Percentiles rank a stretch among this genome's conserved stretches.
phyloP scores from a whole-genome alignment of 1,140 invertebrate species.

The Papilio aristodemus region DNA sequence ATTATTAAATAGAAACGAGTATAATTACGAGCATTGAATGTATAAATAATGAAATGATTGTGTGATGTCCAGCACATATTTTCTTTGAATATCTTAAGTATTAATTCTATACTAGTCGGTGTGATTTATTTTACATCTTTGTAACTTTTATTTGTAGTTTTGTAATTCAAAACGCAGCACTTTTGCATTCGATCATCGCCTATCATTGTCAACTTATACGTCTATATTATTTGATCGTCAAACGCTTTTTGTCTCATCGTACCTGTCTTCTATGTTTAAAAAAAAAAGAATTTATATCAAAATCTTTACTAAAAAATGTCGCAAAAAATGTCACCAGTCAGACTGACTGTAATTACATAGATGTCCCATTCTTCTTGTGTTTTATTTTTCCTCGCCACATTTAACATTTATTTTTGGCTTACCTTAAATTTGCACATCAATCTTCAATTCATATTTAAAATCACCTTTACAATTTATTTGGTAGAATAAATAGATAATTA shows the following conservation, averaged over 20 bases:
- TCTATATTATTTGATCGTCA: conserved; percentile 25
- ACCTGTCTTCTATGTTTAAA: conserved; percentile 28
- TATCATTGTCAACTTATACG: conserved; percentile 29
- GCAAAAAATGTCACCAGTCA: background rate
- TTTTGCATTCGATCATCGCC: conserved; percentile 11
- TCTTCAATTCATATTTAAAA: background rate
- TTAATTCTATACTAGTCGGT: conserved; percentile 44
- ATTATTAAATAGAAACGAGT: conserved; percentile 13
- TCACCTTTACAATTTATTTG: background rate
- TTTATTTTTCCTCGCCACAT: conserved; percentile 46
- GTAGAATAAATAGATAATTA: background rate
- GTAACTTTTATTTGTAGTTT: conserved; percentile 29
- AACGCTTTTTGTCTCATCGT: conserved; percentile 34
- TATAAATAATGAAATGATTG: conserved; percentile 32
- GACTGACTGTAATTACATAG: conserved; percentile 51
- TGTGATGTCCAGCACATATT: conserved; percentile 27
- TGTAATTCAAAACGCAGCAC: conserved; percentile 20
- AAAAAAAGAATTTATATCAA: conserved; percentile 17
- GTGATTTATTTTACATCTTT: conserved; percentile 38
- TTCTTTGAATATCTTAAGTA: conserved; percentile 35
- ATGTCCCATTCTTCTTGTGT: conserved; percentile 55
- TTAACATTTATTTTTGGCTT: background rate
- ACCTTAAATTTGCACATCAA: background rate
- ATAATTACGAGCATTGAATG: conserved; percentile 9
- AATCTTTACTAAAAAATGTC: conserved; percentile 25